Evolutionary conservation across 2,797 vertebrate species (phyloP).

Genomic region (Enteromius treurensis): DNA sequence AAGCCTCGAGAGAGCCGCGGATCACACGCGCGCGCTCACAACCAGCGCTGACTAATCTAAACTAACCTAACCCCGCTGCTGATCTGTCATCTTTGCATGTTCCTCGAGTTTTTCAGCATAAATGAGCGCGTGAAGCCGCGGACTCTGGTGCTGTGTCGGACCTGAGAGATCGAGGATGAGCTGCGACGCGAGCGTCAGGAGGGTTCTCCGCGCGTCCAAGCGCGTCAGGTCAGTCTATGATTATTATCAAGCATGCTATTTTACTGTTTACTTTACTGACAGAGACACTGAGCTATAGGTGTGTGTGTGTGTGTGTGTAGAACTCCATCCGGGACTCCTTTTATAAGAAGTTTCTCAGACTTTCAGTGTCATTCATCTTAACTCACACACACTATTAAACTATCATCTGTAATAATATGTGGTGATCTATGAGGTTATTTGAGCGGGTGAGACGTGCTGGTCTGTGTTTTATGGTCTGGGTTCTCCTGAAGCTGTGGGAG

Average conservation of each 20-base stretch:
- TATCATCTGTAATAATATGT: slow-evolving; percentile 42
- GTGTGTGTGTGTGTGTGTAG: not conserved
- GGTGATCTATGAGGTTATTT: not conserved
- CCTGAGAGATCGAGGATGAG: not conserved
- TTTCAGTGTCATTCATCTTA: not conserved
- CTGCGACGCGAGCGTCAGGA: slow-evolving; percentile 5
- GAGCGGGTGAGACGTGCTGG: too few relatives aligned
- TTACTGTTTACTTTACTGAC: not conserved
- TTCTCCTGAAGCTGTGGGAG: not conserved
- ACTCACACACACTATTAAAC: not conserved
- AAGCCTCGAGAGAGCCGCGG: not conserved
- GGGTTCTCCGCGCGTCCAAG: not conserved
- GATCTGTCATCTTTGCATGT: not conserved
- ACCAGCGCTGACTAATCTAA: not conserved
- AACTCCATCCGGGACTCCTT: too few relatives aligned
- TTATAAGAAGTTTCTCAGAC: not conserved
- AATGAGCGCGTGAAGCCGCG: too few relatives aligned
- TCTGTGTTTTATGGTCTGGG: not conserved
- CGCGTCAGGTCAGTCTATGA: slow-evolving; percentile 39
- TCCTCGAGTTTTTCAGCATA: not conserved
- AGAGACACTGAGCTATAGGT: not conserved
- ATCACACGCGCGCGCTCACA: not conserved
- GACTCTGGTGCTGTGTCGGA: too few relatives aligned
- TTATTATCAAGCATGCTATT: too few relatives aligned
- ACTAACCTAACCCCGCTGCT: not conserved